Base-by-base conservation (phyloP, 1,140 invertebrate species). In the Leguminivora glycinivorella region DNA sequence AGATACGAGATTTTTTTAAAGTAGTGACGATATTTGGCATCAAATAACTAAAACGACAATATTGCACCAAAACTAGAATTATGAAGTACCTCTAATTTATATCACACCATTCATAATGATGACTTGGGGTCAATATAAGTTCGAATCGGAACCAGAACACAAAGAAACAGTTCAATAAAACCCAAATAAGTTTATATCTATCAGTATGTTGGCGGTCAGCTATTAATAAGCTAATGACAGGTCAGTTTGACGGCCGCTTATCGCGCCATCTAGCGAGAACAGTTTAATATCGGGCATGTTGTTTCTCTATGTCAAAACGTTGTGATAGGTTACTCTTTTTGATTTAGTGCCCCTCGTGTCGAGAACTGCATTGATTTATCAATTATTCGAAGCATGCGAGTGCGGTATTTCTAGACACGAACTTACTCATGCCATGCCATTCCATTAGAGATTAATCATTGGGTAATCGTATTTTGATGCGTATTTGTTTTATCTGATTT, bases 391-490 rank as follows among this genome's bases (percentile, higher is more conserved):
- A 80, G 84, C 79, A 90, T 91, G 82, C 81, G 85, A 84, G 83
- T 78, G 72, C 87, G 89, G 86, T 89, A 89, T 90, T 90, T 87
- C 79, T 79, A 84, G 78, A 76, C 82, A 89, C 81, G 85, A 89
- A 87, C 86, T 91, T 88, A 86, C 84, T 89, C 88, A 88, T 90
- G 88, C 89, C 88, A 88, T 90, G 88, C 89, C 89, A 86, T 83
- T 80, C 78, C 69, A 68, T 85, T 85, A 83, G 81, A 83, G 80
- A 88, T 86, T 82, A 83, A 84, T 87, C 87, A 91, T 91, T 31
- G 58, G 25, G 58, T 88, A 90, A 91, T 91, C 87, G 87, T 81
- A 68, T 81, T 87, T 81, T 75, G 78, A 85, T 88, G 79, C 78
- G 77, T 83, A 85, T 84, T 84, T 79, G 77, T 82, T 83, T 88